Conservation (phyloP, 2,888 invertebrate genomes). For the Brassicogethes aeneus region DNA sequence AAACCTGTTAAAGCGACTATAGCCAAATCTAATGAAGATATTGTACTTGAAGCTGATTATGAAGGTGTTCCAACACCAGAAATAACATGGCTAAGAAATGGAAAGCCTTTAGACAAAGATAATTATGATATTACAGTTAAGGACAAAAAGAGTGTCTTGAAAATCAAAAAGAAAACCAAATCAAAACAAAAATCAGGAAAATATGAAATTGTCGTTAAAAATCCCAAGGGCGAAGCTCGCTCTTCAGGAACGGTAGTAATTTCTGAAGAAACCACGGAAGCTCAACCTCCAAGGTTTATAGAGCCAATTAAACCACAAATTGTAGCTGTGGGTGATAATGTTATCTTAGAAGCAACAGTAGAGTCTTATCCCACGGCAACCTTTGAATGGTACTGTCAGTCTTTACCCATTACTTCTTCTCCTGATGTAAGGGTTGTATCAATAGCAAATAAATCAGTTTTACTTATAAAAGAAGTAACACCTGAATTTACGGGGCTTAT, state of each 20-base stretch:
- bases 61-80: conserved; percentile 62
- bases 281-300: conserved; percentile 63
- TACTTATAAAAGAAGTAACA: conserved; percentile 64
- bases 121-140: conserved; percentile 51
- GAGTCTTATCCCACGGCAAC: conserved; percentile 70
- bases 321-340: conserved; percentile 64
- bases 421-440: conserved; percentile 64
- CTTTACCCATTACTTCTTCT: conserved; percentile 60
- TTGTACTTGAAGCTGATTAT: conserved; percentile 60
- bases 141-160: conserved; percentile 55
- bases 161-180: conserved; percentile 49
- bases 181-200: conserved; percentile 74
- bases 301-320: conserved; percentile 61
- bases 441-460: conserved; percentile 67
- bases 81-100: conserved; percentile 80
- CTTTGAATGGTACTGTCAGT: conserved; percentile 80
- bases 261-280: conserved; percentile 47
- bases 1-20: conserved; percentile 69
- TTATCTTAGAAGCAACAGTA: conserved; percentile 69
- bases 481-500: conserved; percentile 65
- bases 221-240: conserved; percentile 67
- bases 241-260: conserved; percentile 78
- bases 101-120: conserved; percentile 60
- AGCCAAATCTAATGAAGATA: conserved; percentile 58
- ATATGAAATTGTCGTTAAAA: conserved; percentile 78